phyloP scores from a whole-genome alignment of 37 sponge, comb jelly and placozoan genomes.

The Geodia barretti region DNA sequence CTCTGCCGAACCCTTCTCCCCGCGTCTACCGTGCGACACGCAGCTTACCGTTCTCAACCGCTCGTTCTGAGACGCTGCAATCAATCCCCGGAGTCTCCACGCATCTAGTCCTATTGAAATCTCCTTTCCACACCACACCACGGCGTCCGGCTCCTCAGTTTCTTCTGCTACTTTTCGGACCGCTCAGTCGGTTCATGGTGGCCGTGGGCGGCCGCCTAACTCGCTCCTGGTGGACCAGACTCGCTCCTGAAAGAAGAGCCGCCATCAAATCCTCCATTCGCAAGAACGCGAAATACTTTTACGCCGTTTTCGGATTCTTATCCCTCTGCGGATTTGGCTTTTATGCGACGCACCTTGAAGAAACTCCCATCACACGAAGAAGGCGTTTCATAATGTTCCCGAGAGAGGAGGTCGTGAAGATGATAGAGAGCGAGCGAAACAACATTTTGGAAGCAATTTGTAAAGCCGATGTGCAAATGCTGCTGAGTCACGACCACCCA shows the following conservation, averaged over 20 bases:
- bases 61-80: no score
- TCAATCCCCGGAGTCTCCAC: no score
- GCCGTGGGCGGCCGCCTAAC: conserved; percentile 23
- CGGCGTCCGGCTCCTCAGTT: conserved; percentile 11
- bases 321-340: conserved; percentile 8
- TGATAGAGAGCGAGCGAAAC: conserved; percentile 30
- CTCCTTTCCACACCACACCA: conserved; percentile 7
- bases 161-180: conserved; percentile 4
- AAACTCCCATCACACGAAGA: conserved; percentile 55
- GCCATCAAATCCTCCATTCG: background rate
- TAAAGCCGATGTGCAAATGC: background rate
- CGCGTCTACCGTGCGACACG: no score
- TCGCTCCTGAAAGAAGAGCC: conserved; percentile 27
- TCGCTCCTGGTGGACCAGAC: conserved; percentile 35
- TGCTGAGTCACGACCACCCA: conserved; percentile 21
- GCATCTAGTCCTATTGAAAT: no score
- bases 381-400: conserved; percentile 56
- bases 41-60: no score
- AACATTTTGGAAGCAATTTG: background rate
- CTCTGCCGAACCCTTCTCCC: no score
- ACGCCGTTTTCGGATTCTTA: conserved; percentile 16
- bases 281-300: conserved; percentile 1
- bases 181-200: conserved; percentile 35
- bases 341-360: conserved; percentile 48
- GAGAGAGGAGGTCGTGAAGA: conserved; percentile 3